phyloP scores from a whole-genome alignment of 2,113 vertebrate genomes.

The Calypte anna region DNA sequence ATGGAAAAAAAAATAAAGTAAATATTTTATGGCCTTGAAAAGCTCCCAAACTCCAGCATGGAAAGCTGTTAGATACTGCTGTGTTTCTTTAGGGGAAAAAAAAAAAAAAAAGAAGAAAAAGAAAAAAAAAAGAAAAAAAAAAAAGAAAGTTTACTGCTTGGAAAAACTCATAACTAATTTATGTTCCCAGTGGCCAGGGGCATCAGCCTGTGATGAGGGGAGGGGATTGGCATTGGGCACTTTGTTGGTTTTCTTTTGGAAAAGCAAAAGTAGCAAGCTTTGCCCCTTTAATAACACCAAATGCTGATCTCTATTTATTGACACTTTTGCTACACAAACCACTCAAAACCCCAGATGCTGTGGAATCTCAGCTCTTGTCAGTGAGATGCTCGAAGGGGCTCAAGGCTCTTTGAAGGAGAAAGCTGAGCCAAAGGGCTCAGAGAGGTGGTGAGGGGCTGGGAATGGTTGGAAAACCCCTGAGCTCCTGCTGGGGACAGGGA shows the following conservation, averaged over 20 bases:
- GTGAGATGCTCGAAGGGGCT: not conserved
- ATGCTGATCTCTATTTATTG: not conserved
- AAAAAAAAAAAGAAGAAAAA: not conserved
- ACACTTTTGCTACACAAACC: not conserved
- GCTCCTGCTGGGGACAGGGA: not conserved
- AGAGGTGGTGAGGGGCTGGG: too few species aligned
- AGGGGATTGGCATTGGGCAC: not conserved
- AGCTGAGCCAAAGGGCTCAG: not conserved
- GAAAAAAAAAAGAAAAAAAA: not conserved
- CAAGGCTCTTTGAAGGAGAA: not conserved
- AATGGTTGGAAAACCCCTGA: accelerated
- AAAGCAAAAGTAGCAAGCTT: not conserved
- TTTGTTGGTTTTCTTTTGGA: not conserved
- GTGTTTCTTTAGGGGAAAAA: not conserved
- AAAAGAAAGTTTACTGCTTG: not conserved
- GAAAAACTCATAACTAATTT: constrained; percentile 33
- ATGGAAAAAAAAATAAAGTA: constrained; percentile 37
- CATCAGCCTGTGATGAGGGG: not conserved
- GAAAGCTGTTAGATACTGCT: constrained; percentile 30
- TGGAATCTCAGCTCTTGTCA: not conserved
- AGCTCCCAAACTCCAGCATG: not conserved
- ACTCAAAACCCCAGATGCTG: not conserved
- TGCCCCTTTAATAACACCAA: not conserved
- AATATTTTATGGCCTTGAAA: constrained; percentile 59
- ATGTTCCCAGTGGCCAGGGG: not conserved